phyloP scores from a whole-genome alignment of 2,797 vertebrate species.

The Simalia tracyae region DNA sequence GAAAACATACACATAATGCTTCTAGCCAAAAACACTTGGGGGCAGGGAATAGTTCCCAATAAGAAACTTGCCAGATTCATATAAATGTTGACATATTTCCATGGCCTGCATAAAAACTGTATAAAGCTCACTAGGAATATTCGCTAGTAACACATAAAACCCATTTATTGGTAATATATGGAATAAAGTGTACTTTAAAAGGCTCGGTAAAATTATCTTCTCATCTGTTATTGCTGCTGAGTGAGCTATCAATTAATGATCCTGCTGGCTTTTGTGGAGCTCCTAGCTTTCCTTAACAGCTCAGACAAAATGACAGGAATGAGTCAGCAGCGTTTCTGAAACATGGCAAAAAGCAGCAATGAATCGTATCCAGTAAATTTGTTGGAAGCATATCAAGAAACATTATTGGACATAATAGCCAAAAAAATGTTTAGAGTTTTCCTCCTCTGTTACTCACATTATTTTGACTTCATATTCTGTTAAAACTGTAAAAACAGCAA shows the following conservation, averaged over 20 bases:
- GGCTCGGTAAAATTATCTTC: conserved; percentile 20
- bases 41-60: not conserved
- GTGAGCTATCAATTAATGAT: conserved; percentile 2
- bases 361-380: conserved; percentile 23
- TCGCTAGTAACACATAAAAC: not conserved
- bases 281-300: not conserved
- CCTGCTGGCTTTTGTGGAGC: not conserved
- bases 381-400: not conserved
- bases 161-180: not conserved
- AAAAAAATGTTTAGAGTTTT: not conserved
- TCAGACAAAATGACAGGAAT: conserved; percentile 21
- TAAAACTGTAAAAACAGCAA: not conserved
- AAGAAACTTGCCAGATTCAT: not conserved
- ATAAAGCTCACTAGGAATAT: conserved; percentile 1
- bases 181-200: conserved; percentile 28
- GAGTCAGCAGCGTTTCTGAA: conserved; percentile 6
- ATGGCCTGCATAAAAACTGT: not conserved
- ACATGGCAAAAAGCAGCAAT: not conserved
- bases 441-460: not conserved
- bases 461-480: not conserved
- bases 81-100: conserved; percentile 10
- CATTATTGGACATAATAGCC: conserved; percentile 7
- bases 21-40: not conserved
- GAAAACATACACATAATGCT: not conserved
- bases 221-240: not conserved